Percentiles rank a stretch among this genome's conserved stretches.
Evolutionary conservation across 2,113 vertebrate species (phyloP).

Genomic region (Semnornis frantzii): DNA sequence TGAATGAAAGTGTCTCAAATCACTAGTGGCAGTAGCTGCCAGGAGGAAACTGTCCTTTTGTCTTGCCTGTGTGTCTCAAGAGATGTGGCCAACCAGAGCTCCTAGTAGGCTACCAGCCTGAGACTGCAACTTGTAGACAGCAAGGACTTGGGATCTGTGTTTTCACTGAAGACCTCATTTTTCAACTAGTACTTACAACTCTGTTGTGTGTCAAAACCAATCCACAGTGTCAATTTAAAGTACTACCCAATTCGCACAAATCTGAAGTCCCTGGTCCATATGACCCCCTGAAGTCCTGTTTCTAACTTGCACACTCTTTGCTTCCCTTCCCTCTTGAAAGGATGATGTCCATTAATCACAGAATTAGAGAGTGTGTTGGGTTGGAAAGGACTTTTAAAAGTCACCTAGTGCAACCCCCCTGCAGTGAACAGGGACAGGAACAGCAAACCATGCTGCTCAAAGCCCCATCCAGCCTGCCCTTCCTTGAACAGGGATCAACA

Average conservation of each 20-base stretch:
- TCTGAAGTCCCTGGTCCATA: background rate
- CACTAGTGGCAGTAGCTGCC: background rate
- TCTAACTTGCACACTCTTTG: background rate
- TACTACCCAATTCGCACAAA: background rate
- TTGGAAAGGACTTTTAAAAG: no score
- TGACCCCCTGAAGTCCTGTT: background rate
- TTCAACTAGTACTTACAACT: background rate
- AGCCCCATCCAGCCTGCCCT: background rate
- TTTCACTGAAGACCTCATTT: background rate
- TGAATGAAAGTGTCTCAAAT: background rate
- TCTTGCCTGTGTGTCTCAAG: background rate
- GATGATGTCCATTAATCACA: background rate
- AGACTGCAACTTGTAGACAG: background rate
- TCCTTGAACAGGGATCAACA: background rate
- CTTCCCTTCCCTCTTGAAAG: background rate
- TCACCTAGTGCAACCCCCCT: no score
- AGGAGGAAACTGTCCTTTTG: background rate
- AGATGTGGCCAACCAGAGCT: background rate
- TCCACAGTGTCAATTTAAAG: background rate
- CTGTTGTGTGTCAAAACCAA: background rate
- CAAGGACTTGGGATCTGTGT: accelerated
- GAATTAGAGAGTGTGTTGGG: no score
- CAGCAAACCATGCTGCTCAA: background rate
- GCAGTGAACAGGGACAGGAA: background rate
- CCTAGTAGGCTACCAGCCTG: background rate